Evolutionary conservation across 1,140 invertebrate species (phyloP).

Genomic region (Ips typographus): DNA sequence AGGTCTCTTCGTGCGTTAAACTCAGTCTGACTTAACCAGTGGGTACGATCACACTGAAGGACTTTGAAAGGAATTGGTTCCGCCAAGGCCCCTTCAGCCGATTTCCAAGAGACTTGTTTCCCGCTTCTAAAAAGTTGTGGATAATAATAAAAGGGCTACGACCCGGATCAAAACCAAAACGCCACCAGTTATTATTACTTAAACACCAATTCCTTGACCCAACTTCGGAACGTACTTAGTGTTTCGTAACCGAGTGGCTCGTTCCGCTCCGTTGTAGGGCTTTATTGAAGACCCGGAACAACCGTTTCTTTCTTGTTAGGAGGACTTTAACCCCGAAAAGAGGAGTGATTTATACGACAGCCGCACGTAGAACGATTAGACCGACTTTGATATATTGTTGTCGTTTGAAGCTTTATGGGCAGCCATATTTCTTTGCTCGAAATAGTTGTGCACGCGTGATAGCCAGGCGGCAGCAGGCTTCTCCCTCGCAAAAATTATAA

Average conservation of each 20-base stretch:
- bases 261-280: conserved; percentile 16
- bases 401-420: conserved; percentile 5
- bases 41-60: background rate
- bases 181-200: background rate
- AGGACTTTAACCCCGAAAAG: conserved; percentile 23
- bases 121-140: too few relatives aligned
- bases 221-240: conserved; percentile 4
- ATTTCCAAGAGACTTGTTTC: too few relatives aligned
- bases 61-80: background rate
- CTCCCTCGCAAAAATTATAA: too few relatives aligned
- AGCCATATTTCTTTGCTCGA: conserved; percentile 1
- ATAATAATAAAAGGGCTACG: too few relatives aligned
- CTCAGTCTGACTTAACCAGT: background rate
- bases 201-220: background rate
- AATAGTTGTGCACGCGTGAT: too few relatives aligned
- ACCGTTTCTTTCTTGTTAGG: conserved; percentile 24
- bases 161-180: too few relatives aligned
- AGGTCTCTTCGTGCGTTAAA: conserved; percentile 15
- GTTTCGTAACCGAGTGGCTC: conserved; percentile 14
- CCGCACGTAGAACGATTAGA: conserved; percentile 19
- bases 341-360: conserved; percentile 15
- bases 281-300: conserved; percentile 19
- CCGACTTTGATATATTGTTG: conserved; percentile 16
- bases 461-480: background rate
- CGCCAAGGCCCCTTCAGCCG: too few relatives aligned